Percentiles rank a stretch among this genome's conserved stretches.
These are phyloP conservation scores for Siniperca scherzeri DNA, from an alignment of 2,797 vertebrate genomes.

Conservation along the genomic window DNA sequence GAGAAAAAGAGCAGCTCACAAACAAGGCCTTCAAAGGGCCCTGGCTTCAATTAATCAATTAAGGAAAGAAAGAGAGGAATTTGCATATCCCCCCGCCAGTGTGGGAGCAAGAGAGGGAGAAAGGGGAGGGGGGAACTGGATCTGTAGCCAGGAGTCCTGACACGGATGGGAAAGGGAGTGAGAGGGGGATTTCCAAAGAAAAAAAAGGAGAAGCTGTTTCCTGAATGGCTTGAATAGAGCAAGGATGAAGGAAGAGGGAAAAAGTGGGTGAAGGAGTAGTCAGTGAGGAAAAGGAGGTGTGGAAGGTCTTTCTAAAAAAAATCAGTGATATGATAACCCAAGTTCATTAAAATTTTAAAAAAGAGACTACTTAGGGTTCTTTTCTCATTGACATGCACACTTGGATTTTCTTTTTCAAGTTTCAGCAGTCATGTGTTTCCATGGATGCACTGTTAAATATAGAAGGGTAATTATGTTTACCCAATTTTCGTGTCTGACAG, in stretches of 20 bases:
- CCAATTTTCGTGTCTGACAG: neutral
- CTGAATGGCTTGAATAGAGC: slow-evolving; percentile 82
- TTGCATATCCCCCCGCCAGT: slow-evolving; percentile 82
- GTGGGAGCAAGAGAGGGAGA: slow-evolving; percentile 60
- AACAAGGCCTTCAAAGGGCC: slow-evolving; percentile 83
- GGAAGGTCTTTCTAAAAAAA: slow-evolving; percentile 45
- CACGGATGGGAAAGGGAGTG: slow-evolving; percentile 81
- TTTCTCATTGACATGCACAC: neutral
- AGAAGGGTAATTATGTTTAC: neutral
- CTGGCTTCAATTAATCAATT: slow-evolving; percentile 89
- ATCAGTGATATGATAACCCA: slow-evolving; percentile 28
- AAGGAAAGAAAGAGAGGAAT: slow-evolving; percentile 86
- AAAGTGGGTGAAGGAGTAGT: slow-evolving; percentile 33
- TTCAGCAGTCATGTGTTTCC: neutral
- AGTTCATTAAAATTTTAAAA: slow-evolving; percentile 9
- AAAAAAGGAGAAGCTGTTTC: slow-evolving; percentile 81
- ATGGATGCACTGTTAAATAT: slow-evolving; percentile 10
- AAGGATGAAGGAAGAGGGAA: slow-evolving; percentile 71
- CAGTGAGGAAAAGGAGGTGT: slow-evolving; percentile 40
- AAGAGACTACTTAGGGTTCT: neutral
- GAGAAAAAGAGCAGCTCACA: slow-evolving; percentile 70
- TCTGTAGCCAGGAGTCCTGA: slow-evolving; percentile 82
- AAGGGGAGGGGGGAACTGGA: slow-evolving; percentile 53
- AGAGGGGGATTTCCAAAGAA: slow-evolving; percentile 77
- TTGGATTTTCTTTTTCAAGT: neutral